Evolutionary conservation across 2,797 vertebrate genomes (phyloP), one percentile per base, ranked within the genome.

Genomic region (Micropoecilia bifurca): DNA sequence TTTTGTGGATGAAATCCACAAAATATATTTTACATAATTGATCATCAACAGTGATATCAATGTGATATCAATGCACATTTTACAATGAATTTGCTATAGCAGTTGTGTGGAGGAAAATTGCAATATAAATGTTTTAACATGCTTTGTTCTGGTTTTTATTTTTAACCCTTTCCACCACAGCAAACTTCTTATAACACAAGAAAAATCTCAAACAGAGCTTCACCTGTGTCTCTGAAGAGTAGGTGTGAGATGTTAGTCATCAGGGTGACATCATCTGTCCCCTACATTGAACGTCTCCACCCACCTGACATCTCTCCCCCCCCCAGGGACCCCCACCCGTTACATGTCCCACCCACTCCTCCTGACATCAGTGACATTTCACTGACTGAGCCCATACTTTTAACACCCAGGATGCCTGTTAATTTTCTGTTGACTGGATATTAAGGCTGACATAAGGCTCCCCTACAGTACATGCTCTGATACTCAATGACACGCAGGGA

Each of bases 391-490:
- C 18, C 0, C 33, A 66, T 36, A 55, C 43, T 59, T 87, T 84
- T 30, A 2, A 4, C 63, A 83, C 78, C 63, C 28, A 28, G 76
- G 73, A 22, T 78, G 82, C 79, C 86, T 43, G 88, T 83, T 80
- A 86, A 86, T 88, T 89, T 85, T 61, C 36, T 43, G 12, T 50
- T 47, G 75, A 47, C 74, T 74, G 57, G 41, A 85, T 84, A 80
- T 91, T 85, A 78, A 84, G 81, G 85, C 25, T 77, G 79, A 88
- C 90, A 92, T 90, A 84, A 77, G 90, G 90, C 79, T 36, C 80
- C 75, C 86, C 75, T 82, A 71, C 79, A 81, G 78, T 86, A 69
- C 91, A 90, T 68, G 87, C 84, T 86, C 87, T 41, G 81, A 89
- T 85, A 78, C 83, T 87, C 86, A 75, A 75, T n/a, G 18, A 48